phyloP scores from a whole-genome alignment of 2,797 vertebrate genomes.

The Kryptopterus vitreolus region DNA sequence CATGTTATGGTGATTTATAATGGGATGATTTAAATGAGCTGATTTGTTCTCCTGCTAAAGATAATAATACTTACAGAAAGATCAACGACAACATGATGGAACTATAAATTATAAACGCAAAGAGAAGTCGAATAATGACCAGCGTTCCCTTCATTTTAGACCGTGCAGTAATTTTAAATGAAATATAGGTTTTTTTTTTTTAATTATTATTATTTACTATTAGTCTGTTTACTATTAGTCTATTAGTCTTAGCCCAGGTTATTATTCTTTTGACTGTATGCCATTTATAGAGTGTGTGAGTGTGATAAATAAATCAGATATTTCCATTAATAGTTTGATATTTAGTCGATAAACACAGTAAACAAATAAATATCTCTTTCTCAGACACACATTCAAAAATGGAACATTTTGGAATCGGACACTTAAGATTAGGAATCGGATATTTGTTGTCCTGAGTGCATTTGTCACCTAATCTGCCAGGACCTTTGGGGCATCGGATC shows the following conservation, averaged over 20 bases:
- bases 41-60: constrained; percentile 13
- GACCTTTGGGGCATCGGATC: no score
- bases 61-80: constrained; percentile 14
- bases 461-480: no score
- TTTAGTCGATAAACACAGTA: not conserved
- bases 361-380: not conserved
- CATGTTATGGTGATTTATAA: constrained; percentile 20
- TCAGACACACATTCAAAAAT: no score
- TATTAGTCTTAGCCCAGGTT: no score
- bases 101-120: not conserved
- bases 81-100: not conserved
- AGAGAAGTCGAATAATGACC: not conserved
- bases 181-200: not conserved
- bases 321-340: not conserved
- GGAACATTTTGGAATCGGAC: no score
- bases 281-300: no score
- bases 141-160: not conserved
- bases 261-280: not conserved
- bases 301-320: no score
- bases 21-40: constrained; percentile 16
- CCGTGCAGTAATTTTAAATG: not conserved
- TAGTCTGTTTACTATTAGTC: no score
- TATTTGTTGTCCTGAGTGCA: no score
- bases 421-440: no score
- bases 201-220: no score